Base-by-base conservation (phyloP, 1,140 invertebrate genomes). In the Drosophila subpulchrella region DNA sequence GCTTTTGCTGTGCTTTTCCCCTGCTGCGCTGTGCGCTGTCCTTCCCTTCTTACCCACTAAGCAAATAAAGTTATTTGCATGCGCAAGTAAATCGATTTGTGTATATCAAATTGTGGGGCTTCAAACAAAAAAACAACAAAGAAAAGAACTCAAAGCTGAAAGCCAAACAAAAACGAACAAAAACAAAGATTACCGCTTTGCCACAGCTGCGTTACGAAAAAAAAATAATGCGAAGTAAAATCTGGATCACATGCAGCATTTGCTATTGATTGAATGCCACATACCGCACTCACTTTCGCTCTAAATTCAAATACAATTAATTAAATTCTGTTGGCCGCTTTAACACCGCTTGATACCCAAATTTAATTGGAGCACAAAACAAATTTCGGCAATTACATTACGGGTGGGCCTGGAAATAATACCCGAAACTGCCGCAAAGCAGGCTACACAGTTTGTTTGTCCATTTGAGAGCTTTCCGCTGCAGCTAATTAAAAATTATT, bases 31-130 rank as follows among this genome's bases (percentile, higher is more conserved):
- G 46, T 41, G 24, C 54, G 24, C 54, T 24, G 13, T 30, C 47
- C 6, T 17, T 36, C 32, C 27, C 47, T 17, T 13, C 44, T 34
- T 50, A 10, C 30, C 41, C 63, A 61, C 75, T 79, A 70, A 83
- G 77, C 83, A 86, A 86, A 86, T 86, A 86, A 88, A 86, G 83
- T 75, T 88, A 88, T 89, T 88, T 88, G 84, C 83, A 89, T 88
- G 84, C 84, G 76, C 84, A 89, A 89, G 79, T 84, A 88, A 83
- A 88, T 88, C 83, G 84, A 89, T 89, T 89, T 88, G 83, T 89
- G 83, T 83, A 63, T 88, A 88, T 88, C 75, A 81, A 86, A 86
- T 78, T 81, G 81, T 77, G 82, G 66, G 44, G 57, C 61, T 70
- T 58, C 56, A 70, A 72, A 42, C 72, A 61, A 58, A 59, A 80